Percentiles rank a stretch among this genome's conserved stretches.
These are phyloP conservation scores for Danaus plexippus DNA, from an alignment of 1,140 invertebrate species.

Conservation along the genomic window DNA sequence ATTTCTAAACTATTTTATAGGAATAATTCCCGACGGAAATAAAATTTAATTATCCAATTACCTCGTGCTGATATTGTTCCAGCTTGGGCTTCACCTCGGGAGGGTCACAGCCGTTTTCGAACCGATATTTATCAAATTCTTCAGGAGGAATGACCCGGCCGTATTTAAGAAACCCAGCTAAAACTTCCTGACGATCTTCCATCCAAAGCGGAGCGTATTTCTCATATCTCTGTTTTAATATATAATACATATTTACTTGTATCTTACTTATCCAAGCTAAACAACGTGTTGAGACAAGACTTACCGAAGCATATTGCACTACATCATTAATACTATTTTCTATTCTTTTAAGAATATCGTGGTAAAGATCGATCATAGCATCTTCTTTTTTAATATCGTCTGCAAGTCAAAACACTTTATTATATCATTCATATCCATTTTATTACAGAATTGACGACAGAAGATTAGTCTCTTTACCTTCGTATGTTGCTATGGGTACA, in stretches of 20 bases:
- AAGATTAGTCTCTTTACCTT: conserved; percentile 33
- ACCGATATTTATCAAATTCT: conserved; percentile 70
- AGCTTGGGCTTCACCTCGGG: conserved; percentile 57
- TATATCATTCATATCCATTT: not conserved
- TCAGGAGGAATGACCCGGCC: conserved; percentile 75
- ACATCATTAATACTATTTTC: conserved; percentile 59
- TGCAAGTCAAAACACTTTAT: conserved; percentile 23
- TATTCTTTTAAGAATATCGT: conserved; percentile 55
- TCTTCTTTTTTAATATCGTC: conserved; percentile 56
- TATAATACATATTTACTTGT: conserved; percentile 8
- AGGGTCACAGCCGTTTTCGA: conserved; percentile 71
- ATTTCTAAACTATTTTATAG: too few species aligned
- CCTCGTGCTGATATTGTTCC: conserved; percentile 62
- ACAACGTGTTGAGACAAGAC: conserved; percentile 11
- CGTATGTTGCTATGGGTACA: conserved; percentile 48
- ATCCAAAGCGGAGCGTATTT: conserved; percentile 77
- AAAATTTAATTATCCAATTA: conserved; percentile 15
- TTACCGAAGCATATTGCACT: conserved; percentile 51
- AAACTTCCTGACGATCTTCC: conserved; percentile 77
- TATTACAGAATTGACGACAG: too few species aligned
- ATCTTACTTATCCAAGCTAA: not conserved
- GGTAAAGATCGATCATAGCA: conserved; percentile 56
- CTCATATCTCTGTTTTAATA: conserved; percentile 54
- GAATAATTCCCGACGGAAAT: too few species aligned
- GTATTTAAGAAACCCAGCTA: conserved; percentile 78